Evolutionary conservation across 2,113 vertebrate species (phyloP).

Genomic region (Rhinoderma darwinii): DNA sequence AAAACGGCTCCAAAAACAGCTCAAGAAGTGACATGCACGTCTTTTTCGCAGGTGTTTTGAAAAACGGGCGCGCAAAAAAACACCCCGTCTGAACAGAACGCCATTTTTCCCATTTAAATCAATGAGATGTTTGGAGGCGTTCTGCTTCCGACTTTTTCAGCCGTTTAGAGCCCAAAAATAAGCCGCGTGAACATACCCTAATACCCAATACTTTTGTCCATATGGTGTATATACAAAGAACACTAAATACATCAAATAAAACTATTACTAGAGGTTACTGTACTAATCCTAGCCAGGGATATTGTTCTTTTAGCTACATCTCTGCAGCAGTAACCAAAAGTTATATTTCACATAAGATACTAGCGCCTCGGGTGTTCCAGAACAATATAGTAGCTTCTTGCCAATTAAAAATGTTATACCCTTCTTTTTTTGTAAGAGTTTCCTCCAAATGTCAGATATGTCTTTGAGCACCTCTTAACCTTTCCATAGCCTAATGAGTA

Average conservation of each 20-base stretch:
- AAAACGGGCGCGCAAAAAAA: too few species aligned
- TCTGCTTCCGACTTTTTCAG: too few species aligned
- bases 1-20: too few species aligned
- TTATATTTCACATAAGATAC: not conserved
- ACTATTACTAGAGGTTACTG: not conserved
- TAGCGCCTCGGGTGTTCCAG: not conserved
- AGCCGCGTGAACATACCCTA: too few species aligned
- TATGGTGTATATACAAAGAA: too few species aligned
- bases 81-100: too few species aligned
- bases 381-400: not conserved
- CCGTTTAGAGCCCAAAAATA: too few species aligned
- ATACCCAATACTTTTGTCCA: too few species aligned
- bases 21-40: too few species aligned
- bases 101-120: too few species aligned
- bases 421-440: not conserved
- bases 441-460: conserved; percentile 49
- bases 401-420: conserved; percentile 34
- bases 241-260: not conserved
- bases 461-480: conserved; percentile 51
- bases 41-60: too few species aligned
- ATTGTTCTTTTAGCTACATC: not conserved
- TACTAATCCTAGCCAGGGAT: not conserved
- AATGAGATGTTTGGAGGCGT: too few species aligned
- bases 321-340: not conserved
- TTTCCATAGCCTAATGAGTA: conserved; percentile 36